Percentiles rank a stretch among this genome's conserved stretches.
Evolutionary conservation across 1,140 invertebrate genomes (phyloP).

Genomic region (Drosophila kanapiae): DNA sequence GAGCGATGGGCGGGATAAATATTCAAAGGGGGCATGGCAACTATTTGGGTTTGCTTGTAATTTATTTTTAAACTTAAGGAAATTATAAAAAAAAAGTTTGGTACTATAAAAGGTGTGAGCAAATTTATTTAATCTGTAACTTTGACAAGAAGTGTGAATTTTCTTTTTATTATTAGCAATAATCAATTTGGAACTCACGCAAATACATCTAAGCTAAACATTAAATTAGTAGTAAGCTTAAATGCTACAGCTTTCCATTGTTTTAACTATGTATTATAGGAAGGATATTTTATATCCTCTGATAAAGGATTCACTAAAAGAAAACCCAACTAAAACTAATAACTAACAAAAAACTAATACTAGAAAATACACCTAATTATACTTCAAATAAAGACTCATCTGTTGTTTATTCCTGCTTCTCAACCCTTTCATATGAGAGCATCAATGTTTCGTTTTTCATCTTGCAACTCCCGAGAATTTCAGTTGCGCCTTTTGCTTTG

Average conservation of each 20-base stretch:
- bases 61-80: neutral
- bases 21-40: slow-evolving; percentile 1
- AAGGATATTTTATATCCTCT: too few species aligned
- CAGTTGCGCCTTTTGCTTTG: slow-evolving; percentile 50
- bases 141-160: neutral
- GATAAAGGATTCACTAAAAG: too few species aligned
- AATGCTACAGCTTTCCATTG: too few species aligned
- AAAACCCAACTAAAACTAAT: neutral
- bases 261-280: too few species aligned
- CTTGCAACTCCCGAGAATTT: slow-evolving; percentile 5
- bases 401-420: neutral
- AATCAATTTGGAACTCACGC: neutral
- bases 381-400: neutral
- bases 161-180: too few species aligned
- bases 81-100: neutral
- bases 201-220: too few species aligned
- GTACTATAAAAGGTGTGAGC: too few species aligned
- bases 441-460: slow-evolving; percentile 4
- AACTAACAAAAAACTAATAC: too few species aligned
- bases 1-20: neutral
- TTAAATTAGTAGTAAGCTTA: too few species aligned
- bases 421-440: neutral
- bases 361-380: neutral
- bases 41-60: slow-evolving; percentile 12
- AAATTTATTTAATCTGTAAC: neutral